Conservation (phyloP, 2,113 vertebrate genomes). For the Chrysemys picta region DNA sequence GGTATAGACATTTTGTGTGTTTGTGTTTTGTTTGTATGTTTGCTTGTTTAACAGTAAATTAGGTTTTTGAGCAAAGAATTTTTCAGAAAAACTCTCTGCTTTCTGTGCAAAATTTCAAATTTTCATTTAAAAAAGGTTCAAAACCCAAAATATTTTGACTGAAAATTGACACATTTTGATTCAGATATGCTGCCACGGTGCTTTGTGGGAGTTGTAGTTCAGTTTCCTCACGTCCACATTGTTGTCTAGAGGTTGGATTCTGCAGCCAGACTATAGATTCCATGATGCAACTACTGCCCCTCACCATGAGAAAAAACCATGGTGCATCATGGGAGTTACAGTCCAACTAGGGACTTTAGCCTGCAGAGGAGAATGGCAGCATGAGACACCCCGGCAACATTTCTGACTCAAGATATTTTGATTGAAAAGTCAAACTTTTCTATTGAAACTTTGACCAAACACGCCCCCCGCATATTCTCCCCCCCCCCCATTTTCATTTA, state of each 20-base stretch:
- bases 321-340: not conserved
- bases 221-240: not conserved
- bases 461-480: too few species aligned
- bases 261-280: not conserved
- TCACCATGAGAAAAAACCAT: not conserved
- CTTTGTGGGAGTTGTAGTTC: not conserved
- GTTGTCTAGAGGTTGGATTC: not conserved
- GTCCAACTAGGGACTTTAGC: too few species aligned
- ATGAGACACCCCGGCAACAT: not conserved
- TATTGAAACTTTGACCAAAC: too few species aligned
- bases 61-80: too few species aligned
- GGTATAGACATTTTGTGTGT: too few species aligned
- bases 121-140: not conserved
- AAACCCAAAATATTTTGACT: not conserved
- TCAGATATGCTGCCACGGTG: not conserved
- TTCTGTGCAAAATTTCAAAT: not conserved
- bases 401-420: accelerated
- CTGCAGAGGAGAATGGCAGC: too few species aligned
- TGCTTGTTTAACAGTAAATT: too few species aligned
- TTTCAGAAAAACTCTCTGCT: not conserved
- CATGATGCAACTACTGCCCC: not conserved
- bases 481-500: not conserved
- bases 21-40: too few species aligned
- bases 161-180: not conserved
- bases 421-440: too few species aligned